phyloP scores from a whole-genome alignment of 2,888 invertebrate genomes.

The Harpagoxenus sublaevis region DNA sequence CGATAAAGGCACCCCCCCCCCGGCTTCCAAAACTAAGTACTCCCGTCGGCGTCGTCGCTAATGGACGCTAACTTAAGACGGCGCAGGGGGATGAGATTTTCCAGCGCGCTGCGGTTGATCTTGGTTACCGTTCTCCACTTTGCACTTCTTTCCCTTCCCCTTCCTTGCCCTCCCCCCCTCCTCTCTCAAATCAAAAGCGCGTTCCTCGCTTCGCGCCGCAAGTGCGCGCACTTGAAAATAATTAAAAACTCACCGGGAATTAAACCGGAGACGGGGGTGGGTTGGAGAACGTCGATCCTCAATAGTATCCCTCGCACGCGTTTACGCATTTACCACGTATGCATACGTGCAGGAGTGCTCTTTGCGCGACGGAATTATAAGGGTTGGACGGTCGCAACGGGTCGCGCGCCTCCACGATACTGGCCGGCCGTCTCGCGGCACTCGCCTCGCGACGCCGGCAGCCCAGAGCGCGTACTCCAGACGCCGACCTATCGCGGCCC shows the following conservation, averaged over 20 bases:
- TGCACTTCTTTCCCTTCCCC: neutral
- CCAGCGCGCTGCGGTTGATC: conserved; percentile 12
- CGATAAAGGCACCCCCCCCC: neutral
- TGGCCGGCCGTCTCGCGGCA: conserved; percentile 72
- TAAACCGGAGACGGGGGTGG: neutral
- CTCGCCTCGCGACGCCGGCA: conserved; percentile 76
- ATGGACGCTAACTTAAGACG: conserved; percentile 21
- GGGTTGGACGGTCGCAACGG: conserved; percentile 74
- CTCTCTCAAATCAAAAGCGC: neutral
- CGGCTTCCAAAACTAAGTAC: conserved; percentile 27
- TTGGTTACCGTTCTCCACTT: conserved; percentile 32
- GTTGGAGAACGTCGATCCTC: conserved; percentile 14
- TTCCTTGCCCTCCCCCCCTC: neutral
- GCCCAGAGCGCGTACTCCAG: conserved; percentile 81
- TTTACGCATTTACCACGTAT: neutral
- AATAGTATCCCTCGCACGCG: conserved; percentile 4
- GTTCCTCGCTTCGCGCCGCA: neutral
- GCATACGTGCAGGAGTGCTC: neutral
- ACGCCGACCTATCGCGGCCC: conserved; percentile 77
- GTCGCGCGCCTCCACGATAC: conserved; percentile 81
- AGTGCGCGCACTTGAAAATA: conserved; percentile 19
- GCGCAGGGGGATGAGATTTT: neutral
- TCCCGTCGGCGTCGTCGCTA: conserved; percentile 9
- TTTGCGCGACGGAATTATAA: conserved; percentile 36
- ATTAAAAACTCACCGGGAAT: conserved; percentile 40